These are phyloP conservation scores for Parazoanthus darwini DNA, from an alignment of 92 coral and sea anemone species.

Conservation along the genomic window DNA sequence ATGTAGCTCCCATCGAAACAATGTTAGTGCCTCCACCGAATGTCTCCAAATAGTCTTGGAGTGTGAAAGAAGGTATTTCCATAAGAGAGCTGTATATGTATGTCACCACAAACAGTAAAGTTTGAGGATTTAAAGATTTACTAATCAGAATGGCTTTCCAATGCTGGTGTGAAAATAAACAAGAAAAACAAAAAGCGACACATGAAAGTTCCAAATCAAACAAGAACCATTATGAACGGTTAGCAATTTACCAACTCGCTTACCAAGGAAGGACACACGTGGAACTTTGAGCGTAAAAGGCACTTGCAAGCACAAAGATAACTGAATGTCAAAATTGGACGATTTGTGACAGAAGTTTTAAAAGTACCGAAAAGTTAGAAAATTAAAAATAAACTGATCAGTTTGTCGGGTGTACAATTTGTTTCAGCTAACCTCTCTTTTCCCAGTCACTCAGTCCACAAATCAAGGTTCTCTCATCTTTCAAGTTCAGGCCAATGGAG, in stretches of 20 bases:
- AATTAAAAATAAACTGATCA: too few species aligned
- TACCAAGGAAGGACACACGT: too few species aligned
- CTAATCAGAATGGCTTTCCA: background rate
- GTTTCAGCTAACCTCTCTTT: slow-evolving; percentile 63
- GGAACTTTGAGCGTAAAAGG: too few species aligned
- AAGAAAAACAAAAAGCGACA: background rate
- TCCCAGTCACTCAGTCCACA: slow-evolving; percentile 70
- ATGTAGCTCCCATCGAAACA: background rate
- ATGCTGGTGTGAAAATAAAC: background rate
- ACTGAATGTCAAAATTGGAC: too few species aligned
- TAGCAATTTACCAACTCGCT: too few species aligned
- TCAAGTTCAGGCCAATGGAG: slow-evolving; percentile 46
- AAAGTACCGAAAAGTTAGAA: too few species aligned
- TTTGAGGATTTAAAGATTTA: background rate
- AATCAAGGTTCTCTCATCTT: slow-evolving; percentile 53
- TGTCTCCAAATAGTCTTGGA: background rate
- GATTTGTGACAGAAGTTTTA: too few species aligned
- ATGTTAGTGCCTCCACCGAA: background rate
- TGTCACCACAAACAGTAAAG: background rate
- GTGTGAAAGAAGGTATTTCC: background rate
- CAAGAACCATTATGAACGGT: too few species aligned
- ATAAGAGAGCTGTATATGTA: background rate
- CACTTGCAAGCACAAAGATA: too few species aligned
- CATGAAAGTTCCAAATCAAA: too few species aligned
- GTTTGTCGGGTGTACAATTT: too few species aligned